These are phyloP conservation scores for Zosterops japonicus DNA, from an alignment of 2,113 vertebrate species.

Conservation along the genomic window DNA sequence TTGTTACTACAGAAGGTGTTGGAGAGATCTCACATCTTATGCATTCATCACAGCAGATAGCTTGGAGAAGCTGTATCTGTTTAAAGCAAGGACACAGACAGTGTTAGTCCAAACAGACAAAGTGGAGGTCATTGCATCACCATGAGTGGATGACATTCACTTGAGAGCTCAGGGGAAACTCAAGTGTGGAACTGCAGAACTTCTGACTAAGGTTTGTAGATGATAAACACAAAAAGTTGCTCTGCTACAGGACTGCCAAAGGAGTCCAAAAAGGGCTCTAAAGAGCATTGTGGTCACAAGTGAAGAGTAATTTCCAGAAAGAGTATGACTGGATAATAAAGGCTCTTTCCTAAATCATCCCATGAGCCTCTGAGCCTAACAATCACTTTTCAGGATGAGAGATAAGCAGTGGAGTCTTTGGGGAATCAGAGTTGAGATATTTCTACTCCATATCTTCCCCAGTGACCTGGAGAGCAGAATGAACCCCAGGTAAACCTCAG, in stretches of 20 bases:
- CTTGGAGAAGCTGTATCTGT: accelerated
- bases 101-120: neutral
- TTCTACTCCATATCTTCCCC: neutral
- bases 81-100: neutral
- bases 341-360: neutral
- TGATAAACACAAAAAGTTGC: neutral
- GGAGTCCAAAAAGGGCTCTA: neutral
- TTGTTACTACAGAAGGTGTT: neutral
- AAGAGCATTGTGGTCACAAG: neutral
- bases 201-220: neutral
- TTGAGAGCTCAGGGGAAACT: neutral
- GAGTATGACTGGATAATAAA: neutral
- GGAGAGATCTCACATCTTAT: neutral
- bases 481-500: neutral
- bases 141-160: neutral
- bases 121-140: neutral
- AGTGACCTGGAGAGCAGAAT: neutral
- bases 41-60: accelerated
- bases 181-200: neutral
- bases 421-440: neutral
- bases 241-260: neutral
- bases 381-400: neutral
- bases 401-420: neutral
- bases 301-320: neutral
- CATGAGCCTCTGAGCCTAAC: neutral